Evolutionary conservation across 1,140 invertebrate genomes (phyloP), one percentile per base, ranked within the genome.

Genomic region (Heliconius melpomene): DNA sequence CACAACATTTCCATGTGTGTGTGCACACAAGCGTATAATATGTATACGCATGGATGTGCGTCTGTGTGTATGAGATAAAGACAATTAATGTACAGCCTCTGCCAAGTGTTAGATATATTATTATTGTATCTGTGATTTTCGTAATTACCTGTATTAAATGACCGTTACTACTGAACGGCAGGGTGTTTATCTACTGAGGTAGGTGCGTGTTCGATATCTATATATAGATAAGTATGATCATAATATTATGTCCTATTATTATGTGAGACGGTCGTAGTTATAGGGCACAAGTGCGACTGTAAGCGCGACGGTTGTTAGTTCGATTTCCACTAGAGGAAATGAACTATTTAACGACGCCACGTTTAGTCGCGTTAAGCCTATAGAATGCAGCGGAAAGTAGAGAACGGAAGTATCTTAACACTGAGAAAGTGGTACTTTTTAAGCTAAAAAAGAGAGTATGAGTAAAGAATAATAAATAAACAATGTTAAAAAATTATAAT

Each of bases 1-100:
- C 74, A 75, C 73, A 20, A 36, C 6, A 18, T 36, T 52, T 9
- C 13, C 16, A 16, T 20, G 38, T 54, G 76, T 29, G 38, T 29
- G 73, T 52, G n/a, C 66, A 78, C 70, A 85, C 81, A 83, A 16
- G 8, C 50, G 26, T 23, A 13, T 7, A 46, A 46, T 46, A 29
- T 52, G 50, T 52, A 52, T 52, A 46, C 46, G 20, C 7, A 52
- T 26, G 20, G 6, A 9, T 50, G 1, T 46, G 72, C 29, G 16
- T 7, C 7, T 74, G 38, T 52, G 73, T 46, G 38, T 13, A 11
- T 74, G 38, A 38, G 73, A 38, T 29, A 74, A 74, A 75, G 40
- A 72, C 71, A 72, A 72, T 72, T 72, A 40, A 72, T 72, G 71
- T 72, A 72, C 36, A 36, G 71, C 29, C 71, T 40, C 29, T 38